Base-by-base conservation (phyloP, 2,113 vertebrate species). In the Antennarius striatus region DNA sequence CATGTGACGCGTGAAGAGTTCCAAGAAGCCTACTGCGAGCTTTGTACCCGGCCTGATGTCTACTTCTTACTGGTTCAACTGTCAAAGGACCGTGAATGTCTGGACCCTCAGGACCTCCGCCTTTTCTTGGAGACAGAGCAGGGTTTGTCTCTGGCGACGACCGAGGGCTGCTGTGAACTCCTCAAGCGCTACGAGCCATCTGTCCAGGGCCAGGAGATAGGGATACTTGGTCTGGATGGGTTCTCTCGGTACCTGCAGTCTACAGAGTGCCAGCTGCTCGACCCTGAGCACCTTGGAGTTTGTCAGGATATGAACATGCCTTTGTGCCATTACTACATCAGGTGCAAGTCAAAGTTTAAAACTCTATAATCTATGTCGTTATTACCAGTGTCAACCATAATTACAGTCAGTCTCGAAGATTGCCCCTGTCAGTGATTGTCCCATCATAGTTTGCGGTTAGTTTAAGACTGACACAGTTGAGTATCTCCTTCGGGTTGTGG, bases 51-150 rank as follows among this genome's bases (percentile, higher is more conserved):
- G 36, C 95, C 96, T 0, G 97, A 99, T 58, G 96, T 99, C 22
- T 99, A 98, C 90, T 99, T 98, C 90, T 84, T 99, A 32, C 90
- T 99, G 29, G 97, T 99, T 52, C 98, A 99, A 82, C 95, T 99
- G 74, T 99, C 96, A 6, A 98, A 98, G 89, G 98, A 98, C 89
- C 95, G 96, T 12, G 98, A 99, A 80, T 98, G 94, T 63, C 82
- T 99, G 79, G 97, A 98, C 76, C 94, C 94, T 43, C 94, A 98
- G 84, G 98, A 99, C 82, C 94, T 99, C 11, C 94, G 95, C 63
- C 92, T 99, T 51, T 99, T 99, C 87, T 79, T 98, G 76, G 98
- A 99, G 90, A 94, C 95, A 0, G 98, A 99, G 88, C 98, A 99
- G 88, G 98, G 98, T 12, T 89, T 98, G 54, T 77, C 94, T 10